Conservation (phyloP, 2,888 invertebrate genomes). For the Melinaea menophilus region DNA sequence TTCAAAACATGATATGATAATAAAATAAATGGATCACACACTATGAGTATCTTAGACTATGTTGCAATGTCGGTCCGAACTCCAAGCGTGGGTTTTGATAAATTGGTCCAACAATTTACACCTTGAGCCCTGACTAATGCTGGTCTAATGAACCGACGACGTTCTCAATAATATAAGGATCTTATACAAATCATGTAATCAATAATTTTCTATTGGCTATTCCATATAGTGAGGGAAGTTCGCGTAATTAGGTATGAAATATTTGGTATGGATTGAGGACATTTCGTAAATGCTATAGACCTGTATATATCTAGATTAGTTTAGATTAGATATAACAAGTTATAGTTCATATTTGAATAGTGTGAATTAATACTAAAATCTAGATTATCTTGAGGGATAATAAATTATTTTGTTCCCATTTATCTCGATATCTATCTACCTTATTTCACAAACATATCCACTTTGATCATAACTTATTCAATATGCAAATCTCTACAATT, state of each 20-base stretch:
- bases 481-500: slow-evolving; percentile 28
- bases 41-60: slow-evolving; percentile 18
- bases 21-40: slow-evolving; percentile 9
- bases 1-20: slow-evolving; percentile 10
- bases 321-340: not conserved
- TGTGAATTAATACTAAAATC: slow-evolving; percentile 5
- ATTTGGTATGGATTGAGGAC: slow-evolving; percentile 28
- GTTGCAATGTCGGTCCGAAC: slow-evolving; percentile 27
- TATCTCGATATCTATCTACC: slow-evolving; percentile 4
- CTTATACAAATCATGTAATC: slow-evolving; percentile 1
- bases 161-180: slow-evolving; percentile 28
- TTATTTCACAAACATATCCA: slow-evolving; percentile 6
- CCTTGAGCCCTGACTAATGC: slow-evolving; percentile 58
- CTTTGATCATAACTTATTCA: slow-evolving; percentile 11
- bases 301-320: slow-evolving; percentile 13
- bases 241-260: slow-evolving; percentile 28
- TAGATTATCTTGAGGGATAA: slow-evolving; percentile 1
- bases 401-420: slow-evolving; percentile 4
- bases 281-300: slow-evolving; percentile 25
- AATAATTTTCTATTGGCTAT: not conserved
- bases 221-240: slow-evolving; percentile 23
- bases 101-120: slow-evolving; percentile 60
- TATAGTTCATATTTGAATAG: not conserved
- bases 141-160: slow-evolving; percentile 68
- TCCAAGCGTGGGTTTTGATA: slow-evolving; percentile 58